Conservation (phyloP, 2,113 vertebrate genomes). For the Pseudorectes ferrugineus region DNA sequence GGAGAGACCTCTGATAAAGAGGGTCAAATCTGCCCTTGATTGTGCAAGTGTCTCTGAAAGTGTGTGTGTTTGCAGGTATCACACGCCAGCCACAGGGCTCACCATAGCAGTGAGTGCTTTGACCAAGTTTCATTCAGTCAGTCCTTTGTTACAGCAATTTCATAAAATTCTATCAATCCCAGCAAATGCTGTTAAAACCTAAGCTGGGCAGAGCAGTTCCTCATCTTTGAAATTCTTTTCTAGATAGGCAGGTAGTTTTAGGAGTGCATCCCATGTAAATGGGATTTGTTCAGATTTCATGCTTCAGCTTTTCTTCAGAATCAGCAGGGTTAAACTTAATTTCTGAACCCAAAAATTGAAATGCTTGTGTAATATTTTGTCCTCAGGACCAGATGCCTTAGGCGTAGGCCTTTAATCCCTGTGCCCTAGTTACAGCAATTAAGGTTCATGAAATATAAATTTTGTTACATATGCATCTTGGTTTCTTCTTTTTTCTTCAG, state of each 20-base stretch:
- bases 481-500: neutral
- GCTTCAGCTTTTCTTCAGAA: neutral
- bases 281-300: neutral
- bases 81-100: neutral
- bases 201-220: neutral
- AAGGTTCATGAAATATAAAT: conserved; percentile 53
- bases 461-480: neutral
- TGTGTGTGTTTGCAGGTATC: neutral
- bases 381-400: neutral
- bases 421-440: conserved; percentile 47
- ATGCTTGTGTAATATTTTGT: neutral
- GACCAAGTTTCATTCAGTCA: neutral
- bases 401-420: conserved; percentile 21
- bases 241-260: neutral
- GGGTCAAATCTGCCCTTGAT: neutral
- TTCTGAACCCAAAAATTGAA: neutral
- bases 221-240: neutral
- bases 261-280: neutral
- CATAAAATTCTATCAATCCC: neutral
- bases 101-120: neutral
- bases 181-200: neutral
- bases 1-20: neutral
- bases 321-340: neutral
- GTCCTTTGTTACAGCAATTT: neutral
- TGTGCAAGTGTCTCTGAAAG: neutral